Percentiles rank a stretch among this genome's conserved stretches.
Conservation (phyloP, 2,888 invertebrate species). For the Diarsia mendica region DNA sequence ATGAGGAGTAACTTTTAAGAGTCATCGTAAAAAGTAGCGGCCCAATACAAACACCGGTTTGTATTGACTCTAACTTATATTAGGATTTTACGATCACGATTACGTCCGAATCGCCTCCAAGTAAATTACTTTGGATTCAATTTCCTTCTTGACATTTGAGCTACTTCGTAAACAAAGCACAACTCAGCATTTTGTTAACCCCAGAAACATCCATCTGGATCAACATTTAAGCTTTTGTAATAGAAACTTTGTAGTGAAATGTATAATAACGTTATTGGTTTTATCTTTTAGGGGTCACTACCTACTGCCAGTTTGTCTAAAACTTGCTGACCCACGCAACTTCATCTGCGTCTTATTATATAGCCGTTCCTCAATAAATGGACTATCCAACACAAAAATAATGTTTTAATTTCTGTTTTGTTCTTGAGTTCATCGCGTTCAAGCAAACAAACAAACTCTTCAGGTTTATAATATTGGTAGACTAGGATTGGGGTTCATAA, state of each 20-base stretch:
- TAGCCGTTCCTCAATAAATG: too few relatives aligned
- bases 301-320: background rate
- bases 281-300: background rate
- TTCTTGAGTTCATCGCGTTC: too few relatives aligned
- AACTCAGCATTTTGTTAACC: background rate
- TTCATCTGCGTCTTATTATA: too few relatives aligned
- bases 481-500: background rate
- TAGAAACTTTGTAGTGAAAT: background rate
- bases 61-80: conserved; percentile 31
- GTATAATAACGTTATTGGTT: background rate
- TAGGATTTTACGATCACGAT: conserved; percentile 42
- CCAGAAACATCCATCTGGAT: background rate
- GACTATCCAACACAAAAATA: too few relatives aligned
- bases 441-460: too few relatives aligned
- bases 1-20: conserved; percentile 18
- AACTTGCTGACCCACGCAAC: background rate
- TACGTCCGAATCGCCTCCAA: conserved; percentile 29
- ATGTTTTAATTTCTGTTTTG: too few relatives aligned
- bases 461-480: too few relatives aligned
- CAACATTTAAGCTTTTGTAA: background rate
- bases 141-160: conserved; percentile 28
- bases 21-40: conserved; percentile 44
- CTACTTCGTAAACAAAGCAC: conserved; percentile 38
- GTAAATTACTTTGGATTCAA: conserved; percentile 43
- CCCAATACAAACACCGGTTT: background rate